Base-by-base conservation (phyloP, 2,113 vertebrate species). In the Psammodynastes pulverulentus region DNA sequence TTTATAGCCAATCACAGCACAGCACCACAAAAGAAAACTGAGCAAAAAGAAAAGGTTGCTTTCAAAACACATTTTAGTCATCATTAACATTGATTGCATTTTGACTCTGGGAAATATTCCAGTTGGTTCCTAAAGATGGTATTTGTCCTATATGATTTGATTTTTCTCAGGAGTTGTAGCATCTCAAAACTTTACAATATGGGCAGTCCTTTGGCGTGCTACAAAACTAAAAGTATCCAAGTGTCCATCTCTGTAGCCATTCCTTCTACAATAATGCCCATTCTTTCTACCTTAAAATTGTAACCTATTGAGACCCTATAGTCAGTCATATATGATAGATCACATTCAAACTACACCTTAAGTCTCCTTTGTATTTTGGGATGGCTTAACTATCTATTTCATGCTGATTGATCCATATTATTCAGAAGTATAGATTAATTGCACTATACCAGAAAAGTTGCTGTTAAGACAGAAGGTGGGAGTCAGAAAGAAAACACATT, bases 341-440 rank as follows among this genome's bases (percentile, higher is more conserved):
- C 51, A 62, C 9, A 12, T 62, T 86, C 52, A 89, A 45, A 29
- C 23, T 85, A 49, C 85, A 62, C 88, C 87, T 89, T 84, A 51
- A 54, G 46, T 45, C 24, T 49, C 23, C 3, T 92, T 89, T 84
- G 56, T 24, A 17, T 52, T 92, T 89, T 51, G 58, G 34, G 85
- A 34, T 23, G 15, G 23, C 23, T 51, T 86, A 34, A 54, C 88
- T 62, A 86, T 62, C 34, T 19, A 62, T 62, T 89, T 88, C 91
- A 43, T 34, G 51, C 86, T 89, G 89, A 92, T 67, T 89, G 91
- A 89, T n/a, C 53, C n/a, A 23, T 62, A 23, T 45, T 58, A 45
- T 17, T 89, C 88, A 92, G 52, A 54, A 67, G 79, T 46, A 62
- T 46, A 89, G 53, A 88, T 46, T 62, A 86, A 34, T 49, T 85